phyloP scores from a whole-genome alignment of 2,888 invertebrate species.

The Conops quadrifasciatus region DNA sequence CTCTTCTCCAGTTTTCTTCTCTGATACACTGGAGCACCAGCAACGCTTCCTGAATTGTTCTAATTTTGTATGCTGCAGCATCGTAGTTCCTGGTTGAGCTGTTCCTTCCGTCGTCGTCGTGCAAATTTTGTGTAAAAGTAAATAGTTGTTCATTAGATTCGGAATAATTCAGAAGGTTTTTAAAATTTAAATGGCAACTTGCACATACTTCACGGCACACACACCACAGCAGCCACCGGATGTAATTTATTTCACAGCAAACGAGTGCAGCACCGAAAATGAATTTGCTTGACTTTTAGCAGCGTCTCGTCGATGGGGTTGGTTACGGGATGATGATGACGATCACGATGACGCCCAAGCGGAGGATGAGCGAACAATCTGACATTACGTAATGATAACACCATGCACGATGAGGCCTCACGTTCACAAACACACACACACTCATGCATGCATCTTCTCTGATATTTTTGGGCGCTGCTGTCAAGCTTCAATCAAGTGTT shows the following conservation, averaged over 20 bases:
- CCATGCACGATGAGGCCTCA: neutral
- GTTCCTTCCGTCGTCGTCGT: neutral
- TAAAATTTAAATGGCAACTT: conserved; percentile 29
- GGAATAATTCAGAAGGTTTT: conserved; percentile 30
- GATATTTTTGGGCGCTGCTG: neutral
- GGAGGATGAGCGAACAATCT: neutral
- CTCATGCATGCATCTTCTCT: neutral
- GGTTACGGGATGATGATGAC: neutral
- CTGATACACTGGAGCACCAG: neutral
- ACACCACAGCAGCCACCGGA: neutral
- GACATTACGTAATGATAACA: conserved; percentile 30
- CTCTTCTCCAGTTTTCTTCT: neutral
- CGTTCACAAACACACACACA: neutral
- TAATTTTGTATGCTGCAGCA: neutral
- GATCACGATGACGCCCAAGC: too few relatives aligned
- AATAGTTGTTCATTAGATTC: conserved; percentile 33
- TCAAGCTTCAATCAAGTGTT: too few relatives aligned
- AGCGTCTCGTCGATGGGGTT: too few relatives aligned
- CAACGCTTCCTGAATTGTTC: neutral
- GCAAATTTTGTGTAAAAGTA: conserved; percentile 14
- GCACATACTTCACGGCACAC: neutral
- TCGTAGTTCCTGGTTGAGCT: too few relatives aligned
- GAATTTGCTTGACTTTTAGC: conserved; percentile 26
- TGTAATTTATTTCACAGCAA: conserved; percentile 24
- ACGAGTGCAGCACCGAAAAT: conserved; percentile 15